These are phyloP conservation scores for Rhopalosiphum maidis DNA, from an alignment of 1,140 invertebrate species.

Conservation along the genomic window DNA sequence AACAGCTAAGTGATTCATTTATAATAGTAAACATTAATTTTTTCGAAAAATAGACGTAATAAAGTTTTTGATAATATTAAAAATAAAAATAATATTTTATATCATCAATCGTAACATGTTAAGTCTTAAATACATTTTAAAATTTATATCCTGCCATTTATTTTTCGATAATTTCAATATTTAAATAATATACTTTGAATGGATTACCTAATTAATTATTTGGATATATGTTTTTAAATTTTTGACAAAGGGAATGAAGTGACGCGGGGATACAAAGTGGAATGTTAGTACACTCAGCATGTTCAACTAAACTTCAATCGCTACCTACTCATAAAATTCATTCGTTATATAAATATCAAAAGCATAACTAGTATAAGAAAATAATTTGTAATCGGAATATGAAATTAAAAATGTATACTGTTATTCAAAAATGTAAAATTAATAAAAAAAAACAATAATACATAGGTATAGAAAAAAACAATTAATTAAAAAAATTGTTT, in stretches of 20 bases:
- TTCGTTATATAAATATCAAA: not conserved
- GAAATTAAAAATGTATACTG: not conserved
- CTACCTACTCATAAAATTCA: not conserved
- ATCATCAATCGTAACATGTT: not conserved
- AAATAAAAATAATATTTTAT: no score
- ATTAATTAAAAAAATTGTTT: no score
- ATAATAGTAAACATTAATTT: not conserved
- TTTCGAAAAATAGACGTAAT: not conserved
- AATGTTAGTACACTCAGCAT: no score
- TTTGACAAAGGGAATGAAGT: no score
- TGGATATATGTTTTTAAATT: no score
- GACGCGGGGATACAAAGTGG: no score
- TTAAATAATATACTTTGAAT: no score
- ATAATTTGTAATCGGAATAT: not conserved
- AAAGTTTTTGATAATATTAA: not conserved
- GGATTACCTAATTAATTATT: no score
- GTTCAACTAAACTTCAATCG: not conserved
- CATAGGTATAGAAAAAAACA: no score
- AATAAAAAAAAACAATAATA: not conserved
- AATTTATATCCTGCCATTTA: no score
- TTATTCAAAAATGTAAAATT: not conserved
- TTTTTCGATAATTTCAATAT: no score
- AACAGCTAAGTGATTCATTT: not conserved
- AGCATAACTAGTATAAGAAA: not conserved
- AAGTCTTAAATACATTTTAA: not conserved